These are phyloP conservation scores for Corythornis leucogaster DNA, from an alignment of 2,797 vertebrate genomes.

Conservation along the genomic window DNA sequence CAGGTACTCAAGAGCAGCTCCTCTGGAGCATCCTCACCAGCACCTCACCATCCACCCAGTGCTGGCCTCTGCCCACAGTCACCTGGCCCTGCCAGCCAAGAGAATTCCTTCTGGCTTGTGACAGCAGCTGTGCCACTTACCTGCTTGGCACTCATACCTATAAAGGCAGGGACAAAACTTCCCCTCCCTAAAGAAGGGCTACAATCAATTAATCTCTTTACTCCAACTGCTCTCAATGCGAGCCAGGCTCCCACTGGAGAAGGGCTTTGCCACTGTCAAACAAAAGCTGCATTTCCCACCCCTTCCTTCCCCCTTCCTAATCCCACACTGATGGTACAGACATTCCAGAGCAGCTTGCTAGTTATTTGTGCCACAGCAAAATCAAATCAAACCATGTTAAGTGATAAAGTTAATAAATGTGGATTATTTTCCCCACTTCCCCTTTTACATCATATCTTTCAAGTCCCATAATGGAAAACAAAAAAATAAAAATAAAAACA, in stretches of 20 bases:
- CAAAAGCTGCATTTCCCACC: not conserved
- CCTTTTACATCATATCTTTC: not conserved
- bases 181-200: not conserved
- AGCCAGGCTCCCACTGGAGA: not conserved
- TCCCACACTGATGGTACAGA: not conserved
- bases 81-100: not conserved
- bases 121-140: not conserved
- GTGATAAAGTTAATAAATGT: not conserved
- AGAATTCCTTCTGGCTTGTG: not conserved
- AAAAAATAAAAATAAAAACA: not conserved
- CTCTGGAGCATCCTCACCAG: too few species aligned
- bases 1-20: fast-evolving
- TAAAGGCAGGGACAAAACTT: not conserved
- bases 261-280: not conserved
- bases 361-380: not conserved
- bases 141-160: not conserved
- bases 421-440: not conserved
- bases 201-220: not conserved
- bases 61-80: not conserved
- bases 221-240: not conserved
- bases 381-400: not conserved
- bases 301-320: not conserved
- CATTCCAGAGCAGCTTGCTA: not conserved
- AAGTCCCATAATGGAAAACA: conserved; percentile 17
- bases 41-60: too few species aligned